Evolutionary conservation across 2,797 vertebrate genomes (phyloP).

Genomic region (Delichon dasypus): DNA sequence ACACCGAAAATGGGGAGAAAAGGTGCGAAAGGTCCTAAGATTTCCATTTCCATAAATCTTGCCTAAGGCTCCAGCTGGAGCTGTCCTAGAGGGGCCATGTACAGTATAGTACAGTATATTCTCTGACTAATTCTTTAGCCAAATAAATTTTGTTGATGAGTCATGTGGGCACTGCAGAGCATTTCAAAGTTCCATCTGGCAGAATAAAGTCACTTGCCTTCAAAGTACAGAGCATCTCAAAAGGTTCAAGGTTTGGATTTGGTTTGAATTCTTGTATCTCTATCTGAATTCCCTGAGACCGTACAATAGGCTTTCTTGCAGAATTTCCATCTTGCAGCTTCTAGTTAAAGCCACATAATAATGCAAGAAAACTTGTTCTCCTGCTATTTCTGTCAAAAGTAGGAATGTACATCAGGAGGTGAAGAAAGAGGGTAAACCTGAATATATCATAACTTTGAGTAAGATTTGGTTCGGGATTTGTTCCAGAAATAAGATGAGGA

Average conservation of each 20-base stretch:
- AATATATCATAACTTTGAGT: not conserved
- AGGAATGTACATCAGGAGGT: not conserved
- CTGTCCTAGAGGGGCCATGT: conserved; percentile 39
- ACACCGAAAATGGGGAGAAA: not conserved
- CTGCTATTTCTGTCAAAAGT: not conserved
- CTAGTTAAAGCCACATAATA: conserved; percentile 26
- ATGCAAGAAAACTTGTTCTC: not conserved
- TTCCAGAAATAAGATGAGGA: not conserved
- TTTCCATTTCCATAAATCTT: conserved; percentile 64
- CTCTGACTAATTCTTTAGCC: conserved; percentile 38
- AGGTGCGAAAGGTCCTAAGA: not conserved
- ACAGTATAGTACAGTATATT: conserved; percentile 60
- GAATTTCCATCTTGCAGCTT: not conserved
- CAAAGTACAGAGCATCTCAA: conserved; percentile 34
- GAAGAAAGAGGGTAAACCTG: not conserved
- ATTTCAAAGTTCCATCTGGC: conserved; percentile 62
- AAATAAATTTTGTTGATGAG: conserved; percentile 63
- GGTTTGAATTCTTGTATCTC: conserved; percentile 58
- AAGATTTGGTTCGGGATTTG: not conserved
- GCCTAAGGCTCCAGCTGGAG: conserved; percentile 58
- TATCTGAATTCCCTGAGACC: conserved; percentile 30
- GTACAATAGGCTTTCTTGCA: conserved; percentile 18
- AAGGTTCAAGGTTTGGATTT: conserved; percentile 56
- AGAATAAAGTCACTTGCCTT: conserved; percentile 52
- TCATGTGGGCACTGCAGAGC: conserved; percentile 40